Conservation (phyloP, 2,113 vertebrate genomes). For the Salvelinus alpinus region DNA sequence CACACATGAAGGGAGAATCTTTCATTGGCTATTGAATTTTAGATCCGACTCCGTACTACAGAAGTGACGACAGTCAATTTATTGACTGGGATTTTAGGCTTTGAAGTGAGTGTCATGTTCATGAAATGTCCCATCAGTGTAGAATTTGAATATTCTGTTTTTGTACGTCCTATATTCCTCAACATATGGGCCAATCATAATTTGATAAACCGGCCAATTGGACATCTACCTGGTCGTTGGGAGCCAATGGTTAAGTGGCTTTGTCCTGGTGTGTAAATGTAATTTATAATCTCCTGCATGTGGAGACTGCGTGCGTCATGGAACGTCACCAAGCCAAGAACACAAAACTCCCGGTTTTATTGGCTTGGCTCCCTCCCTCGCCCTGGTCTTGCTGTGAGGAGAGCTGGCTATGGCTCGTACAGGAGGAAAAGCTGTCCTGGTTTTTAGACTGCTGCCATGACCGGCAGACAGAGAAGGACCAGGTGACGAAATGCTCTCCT, state of each 20-base stretch:
- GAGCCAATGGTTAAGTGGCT: slow-evolving; percentile 34
- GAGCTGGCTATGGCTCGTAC: neutral
- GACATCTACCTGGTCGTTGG: slow-evolving; percentile 27
- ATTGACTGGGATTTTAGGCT: too few species aligned
- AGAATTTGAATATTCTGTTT: slow-evolving; percentile 10
- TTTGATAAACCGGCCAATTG: slow-evolving; percentile 57
- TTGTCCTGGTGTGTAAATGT: slow-evolving; percentile 10
- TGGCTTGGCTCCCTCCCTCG: slow-evolving; percentile 41
- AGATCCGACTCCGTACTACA: too few species aligned
- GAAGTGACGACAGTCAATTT: too few species aligned
- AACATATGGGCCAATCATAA: slow-evolving; percentile 55
- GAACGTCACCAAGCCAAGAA: slow-evolving; percentile 52
- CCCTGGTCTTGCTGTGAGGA: slow-evolving; percentile 11
- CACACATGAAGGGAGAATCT: too few species aligned
- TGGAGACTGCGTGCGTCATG: slow-evolving; percentile 38
- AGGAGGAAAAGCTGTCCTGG: slow-evolving; percentile 8
- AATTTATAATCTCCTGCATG: slow-evolving; percentile 49
- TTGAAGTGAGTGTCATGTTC: neutral
- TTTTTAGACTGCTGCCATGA: neutral
- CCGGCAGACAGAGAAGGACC: slow-evolving; percentile 4
- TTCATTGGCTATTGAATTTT: too few species aligned
- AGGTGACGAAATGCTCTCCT: slow-evolving; percentile 4
- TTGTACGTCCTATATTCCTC: slow-evolving; percentile 2
- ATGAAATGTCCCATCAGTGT: slow-evolving; percentile 53
- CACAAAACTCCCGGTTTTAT: slow-evolving; percentile 56